Conservation (phyloP, 1,140 invertebrate species). For the Lysiphlebus fabarum region DNA sequence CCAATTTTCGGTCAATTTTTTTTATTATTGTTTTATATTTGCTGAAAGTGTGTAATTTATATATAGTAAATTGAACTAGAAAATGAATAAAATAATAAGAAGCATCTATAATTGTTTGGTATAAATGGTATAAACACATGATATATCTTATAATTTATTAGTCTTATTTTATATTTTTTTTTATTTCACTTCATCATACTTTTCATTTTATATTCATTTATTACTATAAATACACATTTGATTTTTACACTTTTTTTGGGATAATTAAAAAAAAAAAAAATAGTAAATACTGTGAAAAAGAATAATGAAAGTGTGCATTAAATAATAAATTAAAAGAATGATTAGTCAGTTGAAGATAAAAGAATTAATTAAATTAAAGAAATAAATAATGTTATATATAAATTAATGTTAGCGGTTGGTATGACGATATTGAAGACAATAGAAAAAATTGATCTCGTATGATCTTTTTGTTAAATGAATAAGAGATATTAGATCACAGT, state of each 20-base stretch:
- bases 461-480: background rate
- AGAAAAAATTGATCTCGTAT: too few species aligned
- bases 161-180: slow-evolving; percentile 21
- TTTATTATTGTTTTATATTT: background rate
- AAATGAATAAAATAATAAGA: slow-evolving; percentile 19
- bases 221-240: slow-evolving; percentile 23
- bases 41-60: background rate
- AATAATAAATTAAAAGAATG: background rate
- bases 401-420: background rate
- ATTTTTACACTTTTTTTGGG: slow-evolving; percentile 5
- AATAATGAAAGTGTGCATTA: background rate
- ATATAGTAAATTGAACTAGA: background rate
- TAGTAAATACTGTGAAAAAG: slow-evolving; percentile 16
- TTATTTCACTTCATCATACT: slow-evolving; percentile 1
- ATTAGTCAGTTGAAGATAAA: background rate
- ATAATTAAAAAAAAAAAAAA: background rate
- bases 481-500: slow-evolving; percentile 31
- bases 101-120: slow-evolving; percentile 16
- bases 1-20: background rate
- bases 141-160: slow-evolving; percentile 43
- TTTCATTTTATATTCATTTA: slow-evolving; percentile 18
- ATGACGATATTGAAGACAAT: background rate
- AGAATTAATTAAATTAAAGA: background rate
- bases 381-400: background rate
- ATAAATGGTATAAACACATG: background rate